These are phyloP conservation scores for Drosophila hamatofila DNA, from an alignment of 2,888 invertebrate genomes.

Conservation along the genomic window DNA sequence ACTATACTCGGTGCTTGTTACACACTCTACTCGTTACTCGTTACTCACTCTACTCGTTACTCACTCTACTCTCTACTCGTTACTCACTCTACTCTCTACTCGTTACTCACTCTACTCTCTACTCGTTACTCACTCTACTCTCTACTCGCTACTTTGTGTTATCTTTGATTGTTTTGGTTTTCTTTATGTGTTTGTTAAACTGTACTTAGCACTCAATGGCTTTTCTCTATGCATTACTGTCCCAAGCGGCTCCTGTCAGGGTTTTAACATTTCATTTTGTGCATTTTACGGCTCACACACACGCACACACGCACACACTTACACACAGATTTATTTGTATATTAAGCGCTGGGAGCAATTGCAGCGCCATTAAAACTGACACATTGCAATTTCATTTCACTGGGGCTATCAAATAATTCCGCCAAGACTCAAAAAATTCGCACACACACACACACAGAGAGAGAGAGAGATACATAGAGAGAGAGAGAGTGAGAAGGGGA, in stretches of 20 bases:
- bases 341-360: conserved; percentile 71
- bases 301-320: not conserved
- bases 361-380: conserved; percentile 77
- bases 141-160: not conserved
- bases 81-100: not conserved
- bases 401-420: conserved; percentile 60
- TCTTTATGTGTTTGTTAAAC: conserved; percentile 13
- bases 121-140: not conserved
- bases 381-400: conserved; percentile 74
- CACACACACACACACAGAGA: not conserved
- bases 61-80: not conserved
- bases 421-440: conserved; percentile 42
- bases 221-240: conserved; percentile 34
- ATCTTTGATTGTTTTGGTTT: not conserved
- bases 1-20: not conserved
- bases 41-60: not conserved
- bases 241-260: conserved; percentile 35
- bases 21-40: not conserved
- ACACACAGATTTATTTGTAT: conserved; percentile 27
- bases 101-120: no score
- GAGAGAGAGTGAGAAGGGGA: not conserved
- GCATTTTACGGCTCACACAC: conserved; percentile 41
- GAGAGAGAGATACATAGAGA: not conserved
- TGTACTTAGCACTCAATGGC: conserved; percentile 62
- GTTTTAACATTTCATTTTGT: conserved; percentile 42